Evolutionary conservation across 1,140 invertebrate genomes (phyloP), one percentile per base, ranked within the genome.

Genomic region (Drosophila melanica): DNA sequence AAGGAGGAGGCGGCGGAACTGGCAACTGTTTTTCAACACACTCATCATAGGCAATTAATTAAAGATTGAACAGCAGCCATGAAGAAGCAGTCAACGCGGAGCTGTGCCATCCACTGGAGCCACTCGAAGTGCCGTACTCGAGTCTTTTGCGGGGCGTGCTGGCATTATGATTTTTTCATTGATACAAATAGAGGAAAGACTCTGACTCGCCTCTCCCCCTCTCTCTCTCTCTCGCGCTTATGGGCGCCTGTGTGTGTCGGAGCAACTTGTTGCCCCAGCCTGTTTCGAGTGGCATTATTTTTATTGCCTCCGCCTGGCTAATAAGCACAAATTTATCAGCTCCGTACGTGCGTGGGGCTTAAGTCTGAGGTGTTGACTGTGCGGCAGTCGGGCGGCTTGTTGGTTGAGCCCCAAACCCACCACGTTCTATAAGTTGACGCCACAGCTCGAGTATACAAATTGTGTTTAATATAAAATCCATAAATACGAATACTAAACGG

Each of bases 111-210:
- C 41, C 48, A 39, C 16, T 27, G 39, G 14, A 57, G 44, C 53
- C 51, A 27, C 51, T 65, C 54, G 60, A 60, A 74, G 66, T 63
- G 57, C 45, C 48, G 33, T 62, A 60, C 35, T 9, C 23, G 54
- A 60, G 50, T 33, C 14, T 66, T 64, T 48, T 35, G 37, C 54
- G 55, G 76, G 81, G 84, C 84, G 76, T 82, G 79, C 84, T 89
- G 72, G 76, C 72, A 89, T 79, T 89, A 87, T 87, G 79, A 87
- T 87, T 89, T 84, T 87, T 80, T 89, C 82, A 87, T 87, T 87
- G 84, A 87, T 87, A 87, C 84, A 87, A 87, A 87, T 89, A 82
- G 76, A 69, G 42, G 39, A 54, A 72, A 60, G 27, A 23, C 58
- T 44, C 50, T 64, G 30, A 57, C 47, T 54, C 16, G 11, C 9